Evolutionary conservation across 2,797 vertebrate species (phyloP), one percentile per base, ranked within the genome.

Genomic region (Gambelia wislizenii): DNA sequence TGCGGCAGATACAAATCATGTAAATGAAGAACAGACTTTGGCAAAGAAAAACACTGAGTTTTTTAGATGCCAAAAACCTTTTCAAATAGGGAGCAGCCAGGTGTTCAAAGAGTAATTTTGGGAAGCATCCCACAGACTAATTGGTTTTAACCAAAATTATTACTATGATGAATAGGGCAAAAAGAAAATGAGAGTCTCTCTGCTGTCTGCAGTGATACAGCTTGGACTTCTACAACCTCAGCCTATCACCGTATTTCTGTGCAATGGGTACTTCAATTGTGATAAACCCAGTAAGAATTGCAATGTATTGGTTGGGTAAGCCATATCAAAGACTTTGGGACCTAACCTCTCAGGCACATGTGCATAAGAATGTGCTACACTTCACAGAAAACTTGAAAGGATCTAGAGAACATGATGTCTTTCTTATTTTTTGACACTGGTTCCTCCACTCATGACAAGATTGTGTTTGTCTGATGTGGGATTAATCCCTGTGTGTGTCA

Each of bases 371-470:
- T 59, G 80, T 2, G 18, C 14, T 30, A 25, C 6, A 12, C 6
- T 5, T 47, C 25, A 44, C 16, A 36, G 47, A 76, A 76, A 59
- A 42, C 8, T 7, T 39, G 36, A 25, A 39, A 54, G 16, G 27
- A 12, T 70, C 30, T 67, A 4, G 2, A 44, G 74, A 44, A 20
- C 44, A 52, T 36, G 33, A 39, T 70, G 76, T 39, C 76, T 67
- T 8, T 33, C n/a, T 70, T n/a, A n/a, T 89, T 93, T 91, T 90
- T 93, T 91, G 94, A 94, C 91, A 86, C 94, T 94, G 92, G 91
- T 91, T 93, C 90, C 91, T 79, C 81, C 89, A 91, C 92, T 94
- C 93, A 88, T 16, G 78, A 89, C 90, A 76, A 95, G 83, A 84
- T 90, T 86, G 84, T 8, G 56, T 7, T 93, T 89, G 83, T 95